Base-by-base conservation (phyloP, 37 sponge, comb jelly and placozoan genomes). In the Mnemiopsis leidyi region DNA sequence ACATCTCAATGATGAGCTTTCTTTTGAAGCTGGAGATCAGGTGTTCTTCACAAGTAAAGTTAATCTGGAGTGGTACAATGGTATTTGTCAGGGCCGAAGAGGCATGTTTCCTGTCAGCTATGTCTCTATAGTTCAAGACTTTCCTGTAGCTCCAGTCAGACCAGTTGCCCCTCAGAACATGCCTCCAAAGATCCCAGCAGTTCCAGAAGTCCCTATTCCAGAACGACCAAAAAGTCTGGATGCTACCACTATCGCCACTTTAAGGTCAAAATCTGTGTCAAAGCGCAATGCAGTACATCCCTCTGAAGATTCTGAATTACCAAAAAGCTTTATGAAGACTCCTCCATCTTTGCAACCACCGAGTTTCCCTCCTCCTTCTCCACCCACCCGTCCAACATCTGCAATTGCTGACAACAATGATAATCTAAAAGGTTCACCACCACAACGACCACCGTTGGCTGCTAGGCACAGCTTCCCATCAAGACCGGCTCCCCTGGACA, bases 1-100 rank as follows among this genome's bases (percentile, higher is more conserved):
- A 36, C 90, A 85, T 40, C 90, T 85, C 39, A 25, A 85, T 85
- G 90, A 85, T 85, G 90, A 85, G 26, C 29, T 85, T 23, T 85
- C 90, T 32, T 85, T 85, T 39, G 16, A 40, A 40, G 90, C 90
- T 0, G 90, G 90, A 18, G 90, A 85, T 26, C 90, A 85, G 36
- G 29, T 85, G 0, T 85, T 40, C 25, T 40, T 85, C 61, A 39
- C 90, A 1, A 33, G 36, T 0, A 38, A 23, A 40, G 29, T 85
- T n/a, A 85, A 85, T 39, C n/a, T 61, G 38, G 90, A 85, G 29
- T 85, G 90, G 90, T 85, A 40, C 35, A 40, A 85, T 18, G 90
- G 90, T 36, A 23, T 13, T 18, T 85, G 90, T 39, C 61, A 40
- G 23, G 61, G 90, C 23, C 23, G 23, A 1, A 85, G 9, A 1